Evolutionary conservation across 2,113 vertebrate genomes (phyloP), one percentile per base, ranked within the genome.

Genomic region (Oceanodroma tethys): DNA sequence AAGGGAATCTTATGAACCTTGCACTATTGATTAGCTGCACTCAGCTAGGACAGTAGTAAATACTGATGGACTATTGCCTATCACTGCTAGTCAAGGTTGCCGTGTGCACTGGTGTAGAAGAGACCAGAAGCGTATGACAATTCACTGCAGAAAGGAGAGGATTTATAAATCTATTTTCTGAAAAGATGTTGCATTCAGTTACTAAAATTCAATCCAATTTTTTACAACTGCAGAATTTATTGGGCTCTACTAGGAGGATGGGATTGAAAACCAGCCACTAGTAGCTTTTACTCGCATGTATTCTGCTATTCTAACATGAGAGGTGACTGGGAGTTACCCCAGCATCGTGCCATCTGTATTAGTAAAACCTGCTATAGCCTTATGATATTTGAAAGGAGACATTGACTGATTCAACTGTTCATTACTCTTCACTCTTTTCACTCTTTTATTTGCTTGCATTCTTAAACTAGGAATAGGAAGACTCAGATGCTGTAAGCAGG

Each of bases 391-490:
- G 72, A 86, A 73, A 89, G 78, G 58, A 88, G 83, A 79, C 65
- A 10, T 9, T 80, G 53, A 15, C 4, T 76, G 29, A 80, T 62
- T n/a, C 48, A 56, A 5, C 10, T 78, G 42, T 3, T 91, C 40
- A 7, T 75, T 29, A 70, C 10, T 48, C 36, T n/a, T n/a, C 60
- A 6, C 38, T 53, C 8, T 12, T 12, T 74, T 11, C 66, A 47
- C 42, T 42, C 30, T 55, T 30, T 14, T 11, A 40, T 93, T 93
- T 81, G 21, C 50, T 66, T 72, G 38, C 65, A 67, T 90, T 87
- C 94, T 94, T 96, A 81, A 96, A 68, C 30, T 53, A 63, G 75
- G 32, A 50, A 16, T 48, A 94, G 82, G 50, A 81, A 88, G 91
- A 42, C 21, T 34, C 55, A 47, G 88, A 68, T 62, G 53, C 92